Base-by-base conservation (phyloP, 2,888 invertebrate genomes). In the Iselma pallidipennis region DNA sequence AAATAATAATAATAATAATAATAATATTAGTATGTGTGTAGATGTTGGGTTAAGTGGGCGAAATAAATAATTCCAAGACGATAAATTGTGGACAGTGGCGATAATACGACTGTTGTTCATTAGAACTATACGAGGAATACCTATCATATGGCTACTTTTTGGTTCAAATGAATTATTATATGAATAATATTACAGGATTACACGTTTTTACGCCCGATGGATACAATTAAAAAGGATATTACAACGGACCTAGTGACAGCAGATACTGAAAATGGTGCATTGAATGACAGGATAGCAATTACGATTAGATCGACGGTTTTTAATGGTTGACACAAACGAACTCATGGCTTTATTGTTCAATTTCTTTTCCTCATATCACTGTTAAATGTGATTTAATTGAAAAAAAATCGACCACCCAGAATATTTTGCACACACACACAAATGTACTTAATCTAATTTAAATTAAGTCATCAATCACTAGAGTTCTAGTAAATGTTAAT, bases 11-110 rank as follows among this genome's bases (percentile, higher is more conserved):
- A 29, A 29, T 29, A 29, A 12, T 29, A 12, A 1, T 29, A 3
- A 26, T 3, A 6, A 26, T 51, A 50, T 57, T 37, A 28, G 14
- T 28, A 9, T 21, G 14, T n/a, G 19, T 10, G n/a, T 28, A 16
- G 14, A n/a, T 29, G 33, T 33, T 31, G 33, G 33, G 21, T 19
- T 19, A 7, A 48, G 55, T 55, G 55, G 55, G 37, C 55, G 23
- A 16, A 54, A 54, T 37, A 19, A 54, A 37, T 54, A 28, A 54
- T 54, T 54, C 42, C 29, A 53, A 53, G 3, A 7, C 29, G 49
- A 49, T 49, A 12, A 49, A 49, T 37, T n/a, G n/a, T 14, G 4
- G 23, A 49, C 48, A 14, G 49, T 23, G 26, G 49, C 49, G 42
- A 37, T 37, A 37, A 37, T 49, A 19, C 50, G 33, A 56, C 16